phyloP scores from a whole-genome alignment of 2,113 vertebrate species.

The Tretioscincus oriximinensis region DNA sequence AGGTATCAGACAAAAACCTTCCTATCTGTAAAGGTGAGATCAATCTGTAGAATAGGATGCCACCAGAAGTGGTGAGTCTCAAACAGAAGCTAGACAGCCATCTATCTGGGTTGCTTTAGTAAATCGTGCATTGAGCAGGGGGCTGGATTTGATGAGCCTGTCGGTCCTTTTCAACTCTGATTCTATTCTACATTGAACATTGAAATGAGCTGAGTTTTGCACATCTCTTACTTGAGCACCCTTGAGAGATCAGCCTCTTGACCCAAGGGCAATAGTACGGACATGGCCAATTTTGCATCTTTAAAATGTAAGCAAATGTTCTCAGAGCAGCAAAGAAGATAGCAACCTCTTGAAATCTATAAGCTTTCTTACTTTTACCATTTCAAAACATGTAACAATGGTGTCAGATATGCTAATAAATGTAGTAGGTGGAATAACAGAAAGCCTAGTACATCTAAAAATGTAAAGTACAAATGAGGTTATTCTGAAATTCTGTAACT shows the following conservation, averaged over 20 bases:
- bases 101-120: too few relatives aligned
- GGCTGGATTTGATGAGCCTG: too few relatives aligned
- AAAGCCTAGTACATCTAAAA: conserved; percentile 67
- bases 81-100: too few relatives aligned
- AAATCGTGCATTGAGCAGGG: too few relatives aligned
- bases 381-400: conserved; percentile 60
- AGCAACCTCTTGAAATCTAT: conserved; percentile 42
- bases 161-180: too few relatives aligned
- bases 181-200: too few relatives aligned
- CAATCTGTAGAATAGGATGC: too few relatives aligned
- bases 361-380: conserved; percentile 50
- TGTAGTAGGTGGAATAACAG: conserved; percentile 66
- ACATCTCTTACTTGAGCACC: too few relatives aligned
- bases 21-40: too few relatives aligned
- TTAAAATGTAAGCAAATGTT: background rate
- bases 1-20: too few relatives aligned
- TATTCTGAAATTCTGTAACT: conserved; percentile 65
- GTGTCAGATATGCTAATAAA: conserved; percentile 69
- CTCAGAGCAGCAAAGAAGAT: background rate
- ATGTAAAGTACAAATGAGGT: conserved; percentile 69
- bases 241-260: background rate
- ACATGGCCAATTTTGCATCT: background rate
- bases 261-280: background rate
- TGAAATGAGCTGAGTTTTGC: too few relatives aligned
- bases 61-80: too few relatives aligned